These are phyloP conservation scores for Podotricha telesiphe DNA, from an alignment of 2,888 invertebrate species.

Conservation along the genomic window DNA sequence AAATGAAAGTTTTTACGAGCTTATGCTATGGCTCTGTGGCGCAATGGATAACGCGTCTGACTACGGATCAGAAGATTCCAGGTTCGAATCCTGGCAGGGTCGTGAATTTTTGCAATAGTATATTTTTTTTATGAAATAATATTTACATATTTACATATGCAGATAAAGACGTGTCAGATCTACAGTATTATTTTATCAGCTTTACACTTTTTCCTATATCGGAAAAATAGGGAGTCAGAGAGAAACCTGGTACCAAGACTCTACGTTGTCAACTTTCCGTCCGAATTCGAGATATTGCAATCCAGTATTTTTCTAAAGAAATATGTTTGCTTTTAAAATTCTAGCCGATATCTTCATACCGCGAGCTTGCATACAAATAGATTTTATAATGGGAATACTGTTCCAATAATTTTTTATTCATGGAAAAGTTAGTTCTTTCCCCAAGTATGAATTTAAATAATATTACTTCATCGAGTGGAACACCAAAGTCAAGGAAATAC, in stretches of 20 bases:
- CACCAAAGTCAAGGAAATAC: conserved; percentile 14
- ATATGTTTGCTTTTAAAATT: conserved; percentile 23
- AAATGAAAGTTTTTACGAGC: background rate
- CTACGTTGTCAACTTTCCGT: too few relatives aligned
- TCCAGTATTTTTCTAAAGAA: conserved; percentile 19
- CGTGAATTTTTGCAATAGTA: conserved; percentile 49
- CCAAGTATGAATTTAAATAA: conserved; percentile 27
- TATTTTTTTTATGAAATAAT: background rate
- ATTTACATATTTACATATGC: too few relatives aligned
- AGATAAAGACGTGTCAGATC: too few relatives aligned
- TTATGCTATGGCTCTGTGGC: conserved; percentile 80
- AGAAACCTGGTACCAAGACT: too few relatives aligned
- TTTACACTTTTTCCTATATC: too few relatives aligned
- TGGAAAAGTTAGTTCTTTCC: conserved; percentile 23
- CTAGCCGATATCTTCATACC: conserved; percentile 46
- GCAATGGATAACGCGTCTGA: conserved; percentile 88
- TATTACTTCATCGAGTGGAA: conserved; percentile 26
- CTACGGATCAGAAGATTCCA: conserved; percentile 88
- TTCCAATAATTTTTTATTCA: conserved; percentile 43
- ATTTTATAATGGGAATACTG: conserved; percentile 43
- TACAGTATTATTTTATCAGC: too few relatives aligned
- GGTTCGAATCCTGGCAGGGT: conserved; percentile 86
- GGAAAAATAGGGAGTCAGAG: too few relatives aligned
- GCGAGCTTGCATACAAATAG: conserved; percentile 45
- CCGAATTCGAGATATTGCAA: too few relatives aligned